Percentiles rank a stretch among this genome's conserved stretches.
Conservation (phyloP, 2,113 vertebrate species). For the Cyrtonyx montezumae region DNA sequence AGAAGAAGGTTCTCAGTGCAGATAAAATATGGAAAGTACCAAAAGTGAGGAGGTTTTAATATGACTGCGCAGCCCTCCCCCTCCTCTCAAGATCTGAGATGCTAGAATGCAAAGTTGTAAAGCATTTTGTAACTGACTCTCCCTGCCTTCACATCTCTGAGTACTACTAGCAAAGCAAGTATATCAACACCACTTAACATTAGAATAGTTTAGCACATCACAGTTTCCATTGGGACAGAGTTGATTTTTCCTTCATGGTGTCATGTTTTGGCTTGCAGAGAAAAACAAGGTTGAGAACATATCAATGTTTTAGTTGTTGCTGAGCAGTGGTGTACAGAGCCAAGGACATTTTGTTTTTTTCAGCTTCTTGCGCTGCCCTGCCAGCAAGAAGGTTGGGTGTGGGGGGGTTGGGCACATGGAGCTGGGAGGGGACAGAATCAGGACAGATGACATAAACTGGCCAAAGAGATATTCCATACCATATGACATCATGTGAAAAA, state of each 20-base stretch:
- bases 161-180: background rate
- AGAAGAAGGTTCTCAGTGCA: background rate
- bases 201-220: background rate
- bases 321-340: background rate
- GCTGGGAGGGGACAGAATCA: too few relatives aligned
- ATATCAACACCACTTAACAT: background rate
- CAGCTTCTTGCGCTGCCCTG: too few relatives aligned
- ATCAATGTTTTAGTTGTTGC: background rate
- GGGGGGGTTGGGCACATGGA: too few relatives aligned
- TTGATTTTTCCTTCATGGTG: background rate
- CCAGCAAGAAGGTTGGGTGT: too few relatives aligned
- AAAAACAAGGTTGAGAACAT: background rate
- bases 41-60: background rate
- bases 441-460: too few relatives aligned
- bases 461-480: too few relatives aligned
- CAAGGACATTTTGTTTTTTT: too few relatives aligned
- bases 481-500: too few relatives aligned
- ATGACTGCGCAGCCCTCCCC: background rate
- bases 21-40: background rate
- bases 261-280: background rate
- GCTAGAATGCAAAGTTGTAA: background rate
- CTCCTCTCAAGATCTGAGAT: slow-evolving; percentile 24
- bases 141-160: background rate
- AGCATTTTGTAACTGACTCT: background rate
- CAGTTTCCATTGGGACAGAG: background rate